These are phyloP conservation scores for Phodopus roborovskii DNA, from an alignment of 2,113 vertebrate genomes.

Conservation along the genomic window DNA sequence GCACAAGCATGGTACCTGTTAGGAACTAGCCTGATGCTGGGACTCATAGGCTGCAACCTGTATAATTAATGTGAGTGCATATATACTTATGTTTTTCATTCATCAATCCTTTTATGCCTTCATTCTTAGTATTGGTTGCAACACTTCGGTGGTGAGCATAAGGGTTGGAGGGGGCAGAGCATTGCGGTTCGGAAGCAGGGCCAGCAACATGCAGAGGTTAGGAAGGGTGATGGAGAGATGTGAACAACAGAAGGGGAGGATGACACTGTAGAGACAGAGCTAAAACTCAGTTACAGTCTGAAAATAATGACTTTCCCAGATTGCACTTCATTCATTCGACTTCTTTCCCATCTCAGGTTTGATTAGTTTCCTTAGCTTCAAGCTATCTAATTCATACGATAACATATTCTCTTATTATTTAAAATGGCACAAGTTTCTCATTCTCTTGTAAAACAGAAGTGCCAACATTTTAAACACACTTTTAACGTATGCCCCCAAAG, in stretches of 20 bases:
- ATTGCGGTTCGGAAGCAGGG: background rate
- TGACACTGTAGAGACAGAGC: background rate
- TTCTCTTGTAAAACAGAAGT: slow-evolving; percentile 3
- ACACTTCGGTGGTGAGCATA: background rate
- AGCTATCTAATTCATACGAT: background rate
- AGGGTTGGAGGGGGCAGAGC: background rate
- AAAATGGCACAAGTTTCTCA: background rate
- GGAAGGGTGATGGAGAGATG: background rate
- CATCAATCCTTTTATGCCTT: background rate
- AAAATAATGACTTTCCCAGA: background rate
- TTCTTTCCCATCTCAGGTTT: background rate
- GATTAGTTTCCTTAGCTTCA: background rate
- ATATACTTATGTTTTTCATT: background rate
- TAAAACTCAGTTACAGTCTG: background rate
- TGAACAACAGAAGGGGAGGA: background rate
- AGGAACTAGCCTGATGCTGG: background rate
- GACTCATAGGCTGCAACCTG: background rate
- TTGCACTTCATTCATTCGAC: background rate
- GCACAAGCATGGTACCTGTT: background rate
- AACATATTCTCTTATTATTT: background rate
- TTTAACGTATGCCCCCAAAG: background rate
- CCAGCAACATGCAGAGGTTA: background rate
- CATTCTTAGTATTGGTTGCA: background rate
- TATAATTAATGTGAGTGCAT: background rate
- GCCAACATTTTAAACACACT: slow-evolving; percentile 34